Evolutionary conservation across 1,140 invertebrate genomes (phyloP).

Genomic region (Cotesia vestalis): DNA sequence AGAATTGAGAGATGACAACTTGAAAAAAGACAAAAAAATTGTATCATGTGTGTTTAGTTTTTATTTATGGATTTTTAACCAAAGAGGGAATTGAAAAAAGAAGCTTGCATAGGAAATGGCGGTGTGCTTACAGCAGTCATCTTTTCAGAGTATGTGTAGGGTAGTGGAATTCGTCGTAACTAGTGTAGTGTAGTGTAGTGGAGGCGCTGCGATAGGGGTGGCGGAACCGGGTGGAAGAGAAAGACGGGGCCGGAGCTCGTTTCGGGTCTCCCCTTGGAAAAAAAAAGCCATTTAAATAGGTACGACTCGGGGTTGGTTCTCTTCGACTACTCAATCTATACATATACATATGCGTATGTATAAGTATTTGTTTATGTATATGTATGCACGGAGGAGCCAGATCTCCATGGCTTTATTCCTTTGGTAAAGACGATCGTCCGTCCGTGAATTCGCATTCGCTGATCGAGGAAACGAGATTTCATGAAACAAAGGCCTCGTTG

Average conservation of each 20-base stretch:
- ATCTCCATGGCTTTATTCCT: constrained; percentile 59
- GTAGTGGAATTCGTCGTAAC: constrained; percentile 58
- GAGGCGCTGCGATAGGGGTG: constrained; percentile 28
- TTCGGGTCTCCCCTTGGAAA: constrained; percentile 57
- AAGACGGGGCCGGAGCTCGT: constrained; percentile 48
- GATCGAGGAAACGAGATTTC: constrained; percentile 37
- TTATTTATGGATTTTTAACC: not conserved
- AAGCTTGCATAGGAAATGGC: constrained; percentile 47
- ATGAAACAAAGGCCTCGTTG: constrained; percentile 18
- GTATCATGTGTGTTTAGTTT: constrained; percentile 5
- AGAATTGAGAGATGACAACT: constrained; percentile 19
- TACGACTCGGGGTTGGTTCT: constrained; percentile 51
- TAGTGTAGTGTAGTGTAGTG: constrained; percentile 42
- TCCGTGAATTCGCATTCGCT: constrained; percentile 50
- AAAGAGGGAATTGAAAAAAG: constrained; percentile 37
- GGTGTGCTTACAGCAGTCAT: constrained; percentile 44
- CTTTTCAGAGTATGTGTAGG: constrained; percentile 40
- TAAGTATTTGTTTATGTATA: too few species aligned
- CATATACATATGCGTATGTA: not conserved
- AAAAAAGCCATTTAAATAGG: constrained; percentile 65
- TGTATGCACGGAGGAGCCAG: constrained; percentile 29
- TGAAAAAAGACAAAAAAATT: constrained; percentile 3
- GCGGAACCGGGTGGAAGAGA: constrained; percentile 27
- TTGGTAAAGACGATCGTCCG: constrained; percentile 51
- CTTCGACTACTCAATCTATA: constrained; percentile 45